Evolutionary conservation across 2,888 invertebrate genomes (phyloP).

Genomic region (Orgyia antiqua): DNA sequence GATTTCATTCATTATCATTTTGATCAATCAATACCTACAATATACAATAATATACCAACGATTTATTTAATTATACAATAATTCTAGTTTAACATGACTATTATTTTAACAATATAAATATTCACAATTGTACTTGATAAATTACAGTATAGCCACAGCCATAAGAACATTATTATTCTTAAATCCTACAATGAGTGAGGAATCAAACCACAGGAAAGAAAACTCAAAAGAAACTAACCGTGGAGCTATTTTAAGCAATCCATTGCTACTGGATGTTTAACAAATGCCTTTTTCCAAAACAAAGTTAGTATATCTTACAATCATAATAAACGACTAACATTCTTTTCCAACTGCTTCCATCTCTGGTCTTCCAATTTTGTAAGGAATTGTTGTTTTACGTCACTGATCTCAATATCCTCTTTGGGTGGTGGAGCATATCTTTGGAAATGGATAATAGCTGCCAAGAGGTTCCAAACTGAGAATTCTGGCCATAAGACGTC

Average conservation of each 20-base stretch:
- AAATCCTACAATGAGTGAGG: too few species aligned
- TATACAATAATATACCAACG: slow-evolving; percentile 9
- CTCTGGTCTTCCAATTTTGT: slow-evolving; percentile 54
- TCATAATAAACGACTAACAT: slow-evolving; percentile 30
- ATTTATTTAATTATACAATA: neutral
- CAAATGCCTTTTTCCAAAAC: too few species aligned
- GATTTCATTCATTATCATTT: too few species aligned
- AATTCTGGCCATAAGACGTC: slow-evolving; percentile 98
- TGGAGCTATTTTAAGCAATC: too few species aligned
- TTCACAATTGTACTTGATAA: too few species aligned
- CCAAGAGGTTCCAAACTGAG: slow-evolving; percentile 92
- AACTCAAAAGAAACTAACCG: too few species aligned
- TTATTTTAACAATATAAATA: too few species aligned
- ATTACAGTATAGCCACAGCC: too few species aligned
- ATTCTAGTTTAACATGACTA: too few species aligned
- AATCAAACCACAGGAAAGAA: too few species aligned
- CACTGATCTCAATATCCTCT: slow-evolving; percentile 33
- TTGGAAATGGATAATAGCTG: slow-evolving; percentile 93
- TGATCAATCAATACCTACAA: neutral
- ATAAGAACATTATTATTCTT: too few species aligned
- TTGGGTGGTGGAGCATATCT: slow-evolving; percentile 50
- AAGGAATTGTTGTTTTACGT: slow-evolving; percentile 53
- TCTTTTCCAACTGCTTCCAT: slow-evolving; percentile 48
- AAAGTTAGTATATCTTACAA: neutral
- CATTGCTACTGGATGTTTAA: too few species aligned